phyloP scores from a whole-genome alignment of 2,888 invertebrate genomes.

The Imbricaverruca yamaguchii region DNA sequence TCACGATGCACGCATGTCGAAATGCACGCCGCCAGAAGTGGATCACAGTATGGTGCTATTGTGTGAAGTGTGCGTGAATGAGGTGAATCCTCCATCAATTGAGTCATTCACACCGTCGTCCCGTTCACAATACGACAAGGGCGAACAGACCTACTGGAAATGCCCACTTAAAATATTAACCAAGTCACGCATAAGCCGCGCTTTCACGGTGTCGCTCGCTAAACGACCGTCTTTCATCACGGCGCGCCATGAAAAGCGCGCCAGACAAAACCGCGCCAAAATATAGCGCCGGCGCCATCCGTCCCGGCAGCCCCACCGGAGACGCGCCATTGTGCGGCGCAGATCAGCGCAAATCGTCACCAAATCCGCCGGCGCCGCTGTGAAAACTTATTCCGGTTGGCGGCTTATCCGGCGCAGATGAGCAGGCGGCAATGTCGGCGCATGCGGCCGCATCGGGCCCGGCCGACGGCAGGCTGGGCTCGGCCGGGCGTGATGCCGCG shows the following conservation, averaged over 20 bases:
- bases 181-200: slow-evolving; percentile 12
- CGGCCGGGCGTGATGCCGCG: neutral
- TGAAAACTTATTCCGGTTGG: slow-evolving; percentile 19
- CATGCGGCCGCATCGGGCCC: neutral
- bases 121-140: neutral
- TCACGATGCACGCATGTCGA: too few relatives aligned
- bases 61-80: too few relatives aligned
- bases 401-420: neutral
- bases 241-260: slow-evolving; percentile 8
- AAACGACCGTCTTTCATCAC: neutral
- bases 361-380: neutral
- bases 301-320: neutral
- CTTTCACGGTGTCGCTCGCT: neutral
- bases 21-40: too few relatives aligned
- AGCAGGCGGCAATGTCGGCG: neutral
- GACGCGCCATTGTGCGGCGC: neutral
- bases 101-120: neutral
- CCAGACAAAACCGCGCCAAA: slow-evolving; percentile 19
- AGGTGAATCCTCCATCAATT: neutral
- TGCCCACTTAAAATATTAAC: slow-evolving; percentile 16
- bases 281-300: slow-evolving; percentile 3
- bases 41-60: too few relatives aligned
- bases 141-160: neutral
- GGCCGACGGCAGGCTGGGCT: neutral
- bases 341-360: neutral